Percentiles rank a stretch among this genome's conserved stretches.
Conservation (phyloP, 2,113 vertebrate species). For the Scytalopus superciliaris region DNA sequence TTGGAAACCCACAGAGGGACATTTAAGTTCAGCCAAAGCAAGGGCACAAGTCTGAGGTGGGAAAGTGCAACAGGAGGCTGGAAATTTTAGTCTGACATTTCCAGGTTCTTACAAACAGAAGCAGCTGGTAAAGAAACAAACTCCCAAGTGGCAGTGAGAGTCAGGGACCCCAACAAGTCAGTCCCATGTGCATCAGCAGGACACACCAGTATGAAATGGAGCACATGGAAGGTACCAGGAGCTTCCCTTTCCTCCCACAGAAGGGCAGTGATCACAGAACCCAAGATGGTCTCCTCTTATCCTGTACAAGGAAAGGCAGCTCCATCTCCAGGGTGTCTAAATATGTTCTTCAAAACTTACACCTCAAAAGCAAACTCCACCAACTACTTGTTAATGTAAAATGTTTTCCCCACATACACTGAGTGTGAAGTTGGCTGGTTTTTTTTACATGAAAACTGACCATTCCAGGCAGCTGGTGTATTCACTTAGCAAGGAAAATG, state of each 20-base stretch:
- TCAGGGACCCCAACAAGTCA: neutral
- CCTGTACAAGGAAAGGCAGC: neutral
- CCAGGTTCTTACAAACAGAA: neutral
- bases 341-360: neutral
- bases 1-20: neutral
- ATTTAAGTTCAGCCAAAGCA: neutral
- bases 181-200: neutral
- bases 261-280: neutral
- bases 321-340: neutral
- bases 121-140: neutral
- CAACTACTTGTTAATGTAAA: neutral
- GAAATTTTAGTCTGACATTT: neutral
- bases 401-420: neutral
- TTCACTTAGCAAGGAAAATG: neutral
- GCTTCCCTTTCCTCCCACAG: neutral
- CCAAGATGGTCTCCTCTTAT: neutral
- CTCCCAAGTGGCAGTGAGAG: neutral
- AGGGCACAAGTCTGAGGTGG: neutral
- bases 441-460: neutral
- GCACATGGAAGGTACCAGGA: neutral
- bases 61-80: neutral
- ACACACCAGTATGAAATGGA: neutral
- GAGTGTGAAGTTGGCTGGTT: neutral
- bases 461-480: neutral
- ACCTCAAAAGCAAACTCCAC: neutral